Percentiles rank a stretch among this genome's conserved stretches.
These are phyloP conservation scores for Aricia agestis DNA, from an alignment of 1,140 invertebrate genomes.

Conservation along the genomic window DNA sequence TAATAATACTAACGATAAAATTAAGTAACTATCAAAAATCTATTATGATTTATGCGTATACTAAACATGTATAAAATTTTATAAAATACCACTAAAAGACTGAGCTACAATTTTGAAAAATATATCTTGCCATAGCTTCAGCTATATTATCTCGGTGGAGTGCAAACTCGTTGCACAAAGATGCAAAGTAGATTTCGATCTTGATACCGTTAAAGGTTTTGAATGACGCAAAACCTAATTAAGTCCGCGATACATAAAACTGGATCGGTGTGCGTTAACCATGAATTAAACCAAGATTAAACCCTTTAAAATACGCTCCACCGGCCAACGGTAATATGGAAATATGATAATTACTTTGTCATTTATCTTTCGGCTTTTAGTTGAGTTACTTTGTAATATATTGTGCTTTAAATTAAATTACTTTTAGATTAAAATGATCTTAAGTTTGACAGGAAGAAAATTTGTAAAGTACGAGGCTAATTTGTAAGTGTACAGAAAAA, in stretches of 20 bases:
- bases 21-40: too few species aligned
- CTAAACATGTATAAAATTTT: too few species aligned
- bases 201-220: constrained; percentile 54
- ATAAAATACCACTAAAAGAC: too few species aligned
- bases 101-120: too few species aligned
- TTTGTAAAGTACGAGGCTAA: not conserved
- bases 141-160: not conserved
- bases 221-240: constrained; percentile 56
- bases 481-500: not conserved
- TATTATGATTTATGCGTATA: too few species aligned
- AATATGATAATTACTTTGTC: constrained; percentile 14
- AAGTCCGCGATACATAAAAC: constrained; percentile 41
- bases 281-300: constrained; percentile 19
- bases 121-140: not conserved
- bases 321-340: constrained; percentile 17
- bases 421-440: constrained; percentile 3
- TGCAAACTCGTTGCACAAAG: constrained; percentile 14
- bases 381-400: not conserved
- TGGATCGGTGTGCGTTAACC: constrained; percentile 14
- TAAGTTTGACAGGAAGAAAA: not conserved
- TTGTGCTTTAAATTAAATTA: not conserved
- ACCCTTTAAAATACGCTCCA: constrained; percentile 15
- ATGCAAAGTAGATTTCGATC: constrained; percentile 38
- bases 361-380: constrained; percentile 12
- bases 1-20: too few species aligned